phyloP scores from a whole-genome alignment of 2,888 invertebrate genomes.

The Drosophila anomalata region DNA sequence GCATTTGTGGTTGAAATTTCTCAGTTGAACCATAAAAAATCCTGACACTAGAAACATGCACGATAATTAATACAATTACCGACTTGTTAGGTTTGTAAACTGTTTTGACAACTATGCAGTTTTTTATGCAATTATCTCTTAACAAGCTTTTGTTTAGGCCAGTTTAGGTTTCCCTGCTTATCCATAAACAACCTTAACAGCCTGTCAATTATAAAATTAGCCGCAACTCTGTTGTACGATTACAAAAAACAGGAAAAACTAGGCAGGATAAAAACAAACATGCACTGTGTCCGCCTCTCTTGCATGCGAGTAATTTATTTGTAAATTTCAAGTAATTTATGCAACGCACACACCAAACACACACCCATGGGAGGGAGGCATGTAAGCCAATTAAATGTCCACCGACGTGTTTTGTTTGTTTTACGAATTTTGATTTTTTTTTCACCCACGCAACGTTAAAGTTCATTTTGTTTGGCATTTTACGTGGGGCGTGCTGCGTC shows the following conservation, averaged over 20 bases:
- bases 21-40: not conserved
- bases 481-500: slow-evolving; percentile 40
- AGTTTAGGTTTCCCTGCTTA: slow-evolving; percentile 15
- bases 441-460: slow-evolving; percentile 44
- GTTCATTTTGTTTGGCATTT: slow-evolving; percentile 66
- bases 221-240: not conserved
- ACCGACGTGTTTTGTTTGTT: slow-evolving; percentile 65
- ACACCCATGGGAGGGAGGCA: slow-evolving; percentile 32
- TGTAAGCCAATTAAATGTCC: slow-evolving; percentile 70
- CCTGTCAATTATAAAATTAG: slow-evolving; percentile 33
- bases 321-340: slow-evolving; percentile 66
- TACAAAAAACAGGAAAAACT: not conserved
- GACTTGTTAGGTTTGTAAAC: slow-evolving; percentile 2
- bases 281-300: slow-evolving; percentile 45
- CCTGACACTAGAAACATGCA: not conserved
- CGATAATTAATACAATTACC: not conserved
- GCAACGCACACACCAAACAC: slow-evolving; percentile 54
- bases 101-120: slow-evolving; percentile 4
- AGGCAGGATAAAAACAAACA: slow-evolving; percentile 6
- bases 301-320: slow-evolving; percentile 73
- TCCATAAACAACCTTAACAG: slow-evolving; percentile 8
- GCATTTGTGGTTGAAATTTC: no score
- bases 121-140: slow-evolving; percentile 23
- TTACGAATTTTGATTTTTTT: slow-evolving; percentile 58
- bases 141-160: slow-evolving; percentile 20